phyloP scores from a whole-genome alignment of 2,888 invertebrate species.

The Trissolcus japonicus region DNA sequence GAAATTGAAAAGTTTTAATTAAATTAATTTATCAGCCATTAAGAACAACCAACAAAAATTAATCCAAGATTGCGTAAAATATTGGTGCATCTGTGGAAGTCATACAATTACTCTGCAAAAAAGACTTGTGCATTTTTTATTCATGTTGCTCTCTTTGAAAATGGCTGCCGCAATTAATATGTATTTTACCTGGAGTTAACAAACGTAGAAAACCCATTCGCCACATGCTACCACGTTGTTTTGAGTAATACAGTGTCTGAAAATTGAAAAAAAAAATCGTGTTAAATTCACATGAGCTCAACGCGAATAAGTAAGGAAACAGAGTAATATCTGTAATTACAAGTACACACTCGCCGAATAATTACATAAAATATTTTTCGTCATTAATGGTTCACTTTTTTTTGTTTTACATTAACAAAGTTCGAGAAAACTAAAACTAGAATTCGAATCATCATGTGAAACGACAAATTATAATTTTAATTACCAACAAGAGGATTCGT shows the following conservation, averaged over 20 bases:
- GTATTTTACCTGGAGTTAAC: background rate
- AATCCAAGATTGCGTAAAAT: no score
- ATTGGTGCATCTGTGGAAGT: no score
- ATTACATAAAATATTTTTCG: background rate
- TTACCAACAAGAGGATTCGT: background rate
- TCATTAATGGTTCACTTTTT: background rate
- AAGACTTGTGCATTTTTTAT: background rate
- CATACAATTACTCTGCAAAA: no score
- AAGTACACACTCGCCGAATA: background rate
- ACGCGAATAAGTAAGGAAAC: background rate
- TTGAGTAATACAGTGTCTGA: constrained; percentile 1
- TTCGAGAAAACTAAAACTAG: background rate
- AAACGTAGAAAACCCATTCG: background rate
- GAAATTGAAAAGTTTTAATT: background rate
- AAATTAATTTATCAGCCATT: no score
- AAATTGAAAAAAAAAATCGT: constrained; percentile 8
- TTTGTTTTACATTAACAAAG: background rate
- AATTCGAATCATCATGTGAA: background rate
- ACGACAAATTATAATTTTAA: background rate
- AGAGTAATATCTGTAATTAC: background rate
- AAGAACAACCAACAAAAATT: no score
- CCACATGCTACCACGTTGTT: background rate
- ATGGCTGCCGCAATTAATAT: background rate
- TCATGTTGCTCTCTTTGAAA: background rate
- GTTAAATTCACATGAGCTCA: constrained; percentile 1